Evolutionary conservation across 2,113 vertebrate species (phyloP).

Genomic region (Scartelaos histophorus): DNA sequence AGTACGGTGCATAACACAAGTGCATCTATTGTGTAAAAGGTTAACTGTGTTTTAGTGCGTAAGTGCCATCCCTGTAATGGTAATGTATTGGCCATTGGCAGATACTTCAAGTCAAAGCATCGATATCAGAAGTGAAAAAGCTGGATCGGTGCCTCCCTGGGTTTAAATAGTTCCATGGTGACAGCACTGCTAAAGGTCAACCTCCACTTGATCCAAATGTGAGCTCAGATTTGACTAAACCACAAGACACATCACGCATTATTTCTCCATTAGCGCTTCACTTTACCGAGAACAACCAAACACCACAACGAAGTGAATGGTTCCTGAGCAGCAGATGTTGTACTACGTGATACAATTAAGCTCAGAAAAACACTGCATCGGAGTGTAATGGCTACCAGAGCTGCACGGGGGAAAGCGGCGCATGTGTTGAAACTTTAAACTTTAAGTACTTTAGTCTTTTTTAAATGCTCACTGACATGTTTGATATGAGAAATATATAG

Average conservation of each 20-base stretch:
- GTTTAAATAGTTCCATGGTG: no score
- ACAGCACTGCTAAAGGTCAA: slow-evolving; percentile 12
- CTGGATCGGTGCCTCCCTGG: no score
- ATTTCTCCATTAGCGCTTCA: slow-evolving; percentile 28
- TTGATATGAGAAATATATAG: no score
- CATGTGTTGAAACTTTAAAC: neutral
- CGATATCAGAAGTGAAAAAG: no score
- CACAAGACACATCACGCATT: slow-evolving; percentile 6
- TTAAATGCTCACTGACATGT: no score
- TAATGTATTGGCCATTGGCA: no score
- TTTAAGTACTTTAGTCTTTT: no score
- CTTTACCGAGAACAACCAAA: slow-evolving; percentile 10
- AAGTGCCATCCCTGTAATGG: no score
- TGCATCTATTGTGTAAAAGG: no score
- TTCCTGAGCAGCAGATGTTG: slow-evolving; percentile 12
- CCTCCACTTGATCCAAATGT: slow-evolving; percentile 28
- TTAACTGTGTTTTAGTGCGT: no score
- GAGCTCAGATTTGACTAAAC: slow-evolving; percentile 29
- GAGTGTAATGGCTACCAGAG: slow-evolving; percentile 3
- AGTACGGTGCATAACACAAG: no score
- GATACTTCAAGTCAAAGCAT: no score
- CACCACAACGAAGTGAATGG: slow-evolving; percentile 2
- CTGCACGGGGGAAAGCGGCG: neutral
- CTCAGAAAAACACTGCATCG: neutral
- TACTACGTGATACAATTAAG: slow-evolving; percentile 5